Evolutionary conservation across 2,113 vertebrate species (phyloP), one percentile per base, ranked within the genome.

Genomic region (Asarcornis scutulata): DNA sequence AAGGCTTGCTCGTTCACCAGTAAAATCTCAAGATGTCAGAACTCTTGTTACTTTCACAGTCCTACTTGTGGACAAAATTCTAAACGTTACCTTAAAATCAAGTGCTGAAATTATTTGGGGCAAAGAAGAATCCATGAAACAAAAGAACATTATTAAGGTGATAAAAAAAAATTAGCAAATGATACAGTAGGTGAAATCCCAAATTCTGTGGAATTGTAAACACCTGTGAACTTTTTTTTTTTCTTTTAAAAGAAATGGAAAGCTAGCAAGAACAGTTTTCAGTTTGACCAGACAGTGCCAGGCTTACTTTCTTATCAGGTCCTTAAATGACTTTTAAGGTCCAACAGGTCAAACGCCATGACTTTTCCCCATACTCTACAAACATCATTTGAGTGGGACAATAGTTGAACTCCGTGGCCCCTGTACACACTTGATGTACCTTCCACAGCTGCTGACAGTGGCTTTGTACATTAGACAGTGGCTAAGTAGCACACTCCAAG

Each of bases 391-490:
- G 38, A 44, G 31, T 36, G 40, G 66, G 21, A 71, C 16, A 52
- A 36, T 0, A 38, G n/a, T 15, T 11, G n/a, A 21, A 44, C 14
- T 6, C 23, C 10, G 25, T 1, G 52, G 36, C 11, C 59, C 14
- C 2, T 1, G 17, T 5, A 62, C 0, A 5, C 4, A 50, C 18
- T n/a, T 59, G 14, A 69, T 22, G 9, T 29, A 6, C 6, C 13
- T 62, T 58, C 27, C 67, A 59, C 34, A 48, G 55, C 14, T 77
- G n/a, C 55, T 58, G 34, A 42, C 29, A n/a, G 64, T 17, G 32
- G 23, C 42, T 74, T 60, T 5, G 0, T 13, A 6, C 22, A 67
- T 58, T 6, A 75, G 9, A 25, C 29, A 79, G n/a, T 3, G 25
- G 36, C 55, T 67, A 27, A 67, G 67, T 14, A 83, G 52, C 48